These are phyloP conservation scores for Drosophila rubida DNA, from an alignment of 2,888 invertebrate genomes.

Conservation along the genomic window DNA sequence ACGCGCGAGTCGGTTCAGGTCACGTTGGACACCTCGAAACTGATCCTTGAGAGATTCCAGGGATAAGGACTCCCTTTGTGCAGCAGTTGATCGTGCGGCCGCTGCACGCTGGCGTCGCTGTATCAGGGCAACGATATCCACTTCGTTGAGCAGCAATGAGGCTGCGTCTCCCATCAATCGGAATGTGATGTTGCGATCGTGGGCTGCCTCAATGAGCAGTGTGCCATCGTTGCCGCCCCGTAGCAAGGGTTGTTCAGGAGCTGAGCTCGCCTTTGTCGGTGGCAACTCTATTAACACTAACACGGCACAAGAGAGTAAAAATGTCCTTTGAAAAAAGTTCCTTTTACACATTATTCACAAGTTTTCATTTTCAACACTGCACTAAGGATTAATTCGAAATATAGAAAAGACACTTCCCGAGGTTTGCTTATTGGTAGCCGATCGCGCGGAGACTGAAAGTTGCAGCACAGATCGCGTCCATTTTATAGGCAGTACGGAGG, in stretches of 20 bases:
- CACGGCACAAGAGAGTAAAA: constrained; percentile 3
- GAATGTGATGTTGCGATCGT: constrained; percentile 91
- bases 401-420: not conserved
- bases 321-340: not conserved
- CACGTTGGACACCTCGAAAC: constrained; percentile 60
- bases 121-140: constrained; percentile 86
- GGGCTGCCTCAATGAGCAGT: constrained; percentile 90
- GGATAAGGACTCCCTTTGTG: constrained; percentile 28
- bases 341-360: constrained; percentile 36
- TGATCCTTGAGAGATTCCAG: constrained; percentile 53
- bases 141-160: constrained; percentile 88
- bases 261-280: not conserved
- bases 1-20: constrained; percentile 51
- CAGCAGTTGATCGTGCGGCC: constrained; percentile 20
- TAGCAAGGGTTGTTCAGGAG: constrained; percentile 39
- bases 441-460: constrained; percentile 4
- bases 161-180: constrained; percentile 89
- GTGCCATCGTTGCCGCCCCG: constrained; percentile 88
- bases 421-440: not conserved
- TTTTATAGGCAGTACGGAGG: not conserved
- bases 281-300: constrained; percentile 17
- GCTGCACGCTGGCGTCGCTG: constrained; percentile 36
- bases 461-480: not conserved
- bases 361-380: constrained; percentile 20
- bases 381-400: not conserved